phyloP scores from a whole-genome alignment of 2,797 vertebrate genomes.

The Heliangelus exortis region DNA sequence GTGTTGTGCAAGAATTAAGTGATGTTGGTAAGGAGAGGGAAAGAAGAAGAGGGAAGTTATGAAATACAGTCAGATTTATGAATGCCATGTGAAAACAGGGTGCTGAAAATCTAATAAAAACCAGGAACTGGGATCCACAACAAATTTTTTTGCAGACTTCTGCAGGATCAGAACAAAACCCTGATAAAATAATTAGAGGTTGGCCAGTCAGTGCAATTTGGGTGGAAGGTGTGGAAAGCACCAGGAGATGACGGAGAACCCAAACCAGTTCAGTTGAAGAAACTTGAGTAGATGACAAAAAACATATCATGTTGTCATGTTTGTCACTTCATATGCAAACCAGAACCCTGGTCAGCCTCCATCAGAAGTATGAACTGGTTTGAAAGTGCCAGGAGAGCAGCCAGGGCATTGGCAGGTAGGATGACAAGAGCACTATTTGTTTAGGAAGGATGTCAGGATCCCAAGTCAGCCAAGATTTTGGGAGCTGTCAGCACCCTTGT shows the following conservation, averaged over 20 bases:
- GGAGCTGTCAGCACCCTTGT: background rate
- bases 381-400: background rate
- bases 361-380: background rate
- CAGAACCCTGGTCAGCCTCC: background rate
- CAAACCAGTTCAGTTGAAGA: background rate
- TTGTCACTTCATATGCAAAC: background rate
- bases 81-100: background rate
- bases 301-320: accelerated
- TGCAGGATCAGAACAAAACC: background rate
- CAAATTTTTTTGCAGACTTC: background rate
- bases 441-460: background rate
- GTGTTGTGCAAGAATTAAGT: background rate
- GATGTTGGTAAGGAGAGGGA: background rate
- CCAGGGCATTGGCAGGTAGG: background rate
- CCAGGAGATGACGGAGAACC: background rate
- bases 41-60: background rate
- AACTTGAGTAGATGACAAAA: background rate
- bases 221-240: constrained; percentile 1
- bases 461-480: background rate
- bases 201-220: background rate
- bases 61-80: background rate
- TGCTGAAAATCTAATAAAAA: background rate
- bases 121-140: constrained; percentile 1
- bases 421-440: background rate
- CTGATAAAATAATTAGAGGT: constrained; percentile 7